A percentile compares a stretch with the other conserved stretches of the same genome.
Conservation (phyloP, 2,797 vertebrate species). For the Aythya fuligula region DNA sequence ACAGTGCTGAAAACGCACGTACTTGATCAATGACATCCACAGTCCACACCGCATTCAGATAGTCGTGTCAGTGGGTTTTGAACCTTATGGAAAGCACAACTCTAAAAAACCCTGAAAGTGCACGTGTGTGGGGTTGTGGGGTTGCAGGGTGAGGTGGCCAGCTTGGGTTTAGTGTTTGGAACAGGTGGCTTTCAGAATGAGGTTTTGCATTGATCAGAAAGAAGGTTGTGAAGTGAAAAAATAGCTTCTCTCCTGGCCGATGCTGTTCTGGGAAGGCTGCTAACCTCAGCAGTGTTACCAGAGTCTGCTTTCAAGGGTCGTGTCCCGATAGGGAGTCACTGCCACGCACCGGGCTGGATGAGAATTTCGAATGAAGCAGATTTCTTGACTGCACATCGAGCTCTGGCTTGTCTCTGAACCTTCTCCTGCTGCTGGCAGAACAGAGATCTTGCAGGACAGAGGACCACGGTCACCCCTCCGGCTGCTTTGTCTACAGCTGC, state of each 20-base stretch:
- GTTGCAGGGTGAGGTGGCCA: not conserved
- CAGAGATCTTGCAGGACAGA: not conserved
- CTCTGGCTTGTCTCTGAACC: not conserved
- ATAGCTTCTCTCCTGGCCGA: not conserved
- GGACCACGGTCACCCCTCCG: not conserved
- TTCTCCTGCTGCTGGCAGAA: not conserved
- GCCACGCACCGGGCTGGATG: not conserved
- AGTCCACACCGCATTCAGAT: not conserved
- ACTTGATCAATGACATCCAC: not conserved
- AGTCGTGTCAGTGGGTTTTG: not conserved
- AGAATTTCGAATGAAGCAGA: not conserved
- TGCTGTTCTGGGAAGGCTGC: not conserved
- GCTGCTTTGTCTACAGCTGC: not conserved
- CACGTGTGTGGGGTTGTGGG: fast-evolving
- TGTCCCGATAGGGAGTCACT: fast-evolving
- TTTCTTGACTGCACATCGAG: not conserved
- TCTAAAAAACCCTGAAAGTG: not conserved
- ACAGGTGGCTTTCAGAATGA: constrained; percentile 36
- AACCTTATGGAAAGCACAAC: not conserved
- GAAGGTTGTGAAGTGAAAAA: not conserved
- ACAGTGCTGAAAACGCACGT: not conserved
- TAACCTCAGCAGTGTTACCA: not conserved
- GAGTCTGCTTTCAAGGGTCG: not conserved
- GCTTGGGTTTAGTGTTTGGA: not conserved
- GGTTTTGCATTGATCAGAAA: not conserved